Base-by-base conservation (phyloP, 1,140 invertebrate species). In the Drosophila sproati region DNA sequence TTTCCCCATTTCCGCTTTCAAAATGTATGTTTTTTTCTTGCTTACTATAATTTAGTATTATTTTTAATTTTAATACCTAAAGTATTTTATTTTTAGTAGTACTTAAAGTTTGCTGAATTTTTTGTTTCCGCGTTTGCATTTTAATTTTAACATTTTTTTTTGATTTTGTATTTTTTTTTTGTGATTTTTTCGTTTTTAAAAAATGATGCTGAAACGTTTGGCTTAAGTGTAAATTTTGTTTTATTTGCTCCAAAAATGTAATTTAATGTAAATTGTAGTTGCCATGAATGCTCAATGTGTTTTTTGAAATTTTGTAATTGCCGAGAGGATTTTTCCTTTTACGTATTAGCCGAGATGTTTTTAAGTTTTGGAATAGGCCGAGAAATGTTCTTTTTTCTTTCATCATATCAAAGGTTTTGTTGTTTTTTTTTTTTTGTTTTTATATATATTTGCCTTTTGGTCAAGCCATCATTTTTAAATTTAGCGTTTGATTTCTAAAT, bases 121-220 rank as follows among this genome's bases (percentile, higher is more conserved):
- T 75, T 66, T 10, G 10, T 51, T 67, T 72, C 43, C 55, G 47
- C n/a, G 43, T 69, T 73, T 39, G 52, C 37, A 8, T 55, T 67
- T 64, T 74, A 28, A 39, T 74, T 43, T 50, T 70, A 20, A 20
- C 20, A 20, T 69, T 67, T 79, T 61, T 51, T n/a, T 51, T 48
- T 76, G 7, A 61, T 51, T 69, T 72, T 60, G 69, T 73, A 76
- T 70, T 72, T 69, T 64, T 66, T 55, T 63, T 62, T 39, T 51
- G 29, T 43, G 8, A 5, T 35, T 31, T 12, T 61, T 20, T 39
- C 34, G 39, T 37, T 61, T 43, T 77, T 66, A 78, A 87, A 91
- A 91, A 91, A 87, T 91, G 87, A 91, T 83, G 87, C 82, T 91
- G 83, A 91, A 76, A 73, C 87, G 75, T 75, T 87, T 87, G 83